Base-by-base conservation (phyloP, 2,888 invertebrate genomes). In the Seira ritae region DNA sequence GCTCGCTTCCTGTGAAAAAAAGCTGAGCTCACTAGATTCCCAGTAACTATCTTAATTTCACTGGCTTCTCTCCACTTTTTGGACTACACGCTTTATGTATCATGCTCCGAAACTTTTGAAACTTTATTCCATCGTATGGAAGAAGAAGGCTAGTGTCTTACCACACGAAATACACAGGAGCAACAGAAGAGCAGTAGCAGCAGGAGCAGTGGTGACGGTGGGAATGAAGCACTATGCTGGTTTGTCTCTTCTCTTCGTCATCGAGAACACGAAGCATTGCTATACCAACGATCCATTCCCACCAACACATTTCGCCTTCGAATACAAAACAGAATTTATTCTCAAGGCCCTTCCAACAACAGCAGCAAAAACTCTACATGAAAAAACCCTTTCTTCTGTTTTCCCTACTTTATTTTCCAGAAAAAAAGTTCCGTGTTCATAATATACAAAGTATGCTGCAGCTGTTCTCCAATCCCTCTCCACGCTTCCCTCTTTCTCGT, bases 21-120 rank as follows among this genome's bases (percentile, higher is more conserved):
- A 50, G 50, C 62, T 19, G 20, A 62, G 62, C 62, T 73, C 80
- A 55, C 80, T 55, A 74, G 15, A 62, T 19, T 62, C 62, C 10
- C 62, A 62, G 62, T 20, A 80, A 80, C 80, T 72, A 80, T 60
- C 80, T 73, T 72, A 80, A 46, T 80, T 80, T 73, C 67, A 80
- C 80, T 80, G 74, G 67, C 80, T 80, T 80, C 62, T 62, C 60
- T 78, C 71, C 37, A 19, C 55, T 22, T n/a, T 55, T 65, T 55
- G 66, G 69, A 70, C 31, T 22, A 55, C 42, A 23, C 69, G 69
- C 69, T 77, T 77, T 77, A 77, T 77, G 70, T 69, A 77, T 77
- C 77, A 76, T 68, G 68, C n/a, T 62, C 10, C 4, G 22, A 62
- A 62, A 62, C 19, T 62, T 62, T 62, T 20, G 62, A 22, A 62